These are phyloP conservation scores for Sciurus niger DNA, from an alignment of 2,113 vertebrate species.

Conservation along the genomic window DNA sequence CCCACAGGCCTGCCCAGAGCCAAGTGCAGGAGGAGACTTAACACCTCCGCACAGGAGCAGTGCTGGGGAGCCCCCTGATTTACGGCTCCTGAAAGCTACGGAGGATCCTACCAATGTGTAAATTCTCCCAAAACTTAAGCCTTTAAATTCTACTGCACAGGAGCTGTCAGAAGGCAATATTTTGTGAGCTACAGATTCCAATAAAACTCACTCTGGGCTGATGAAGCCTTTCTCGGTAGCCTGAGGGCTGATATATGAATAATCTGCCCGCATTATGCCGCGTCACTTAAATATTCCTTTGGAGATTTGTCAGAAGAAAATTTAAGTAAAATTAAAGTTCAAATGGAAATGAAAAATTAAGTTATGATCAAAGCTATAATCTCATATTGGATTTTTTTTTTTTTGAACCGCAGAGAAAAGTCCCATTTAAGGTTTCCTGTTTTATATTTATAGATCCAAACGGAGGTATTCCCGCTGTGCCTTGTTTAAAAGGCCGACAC, in stretches of 20 bases:
- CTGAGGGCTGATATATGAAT: slow-evolving; percentile 75
- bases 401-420: neutral
- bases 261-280: slow-evolving; percentile 71
- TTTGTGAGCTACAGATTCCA: slow-evolving; percentile 86
- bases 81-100: slow-evolving; percentile 59
- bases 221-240: slow-evolving; percentile 80
- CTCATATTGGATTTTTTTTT: slow-evolving; percentile 63
- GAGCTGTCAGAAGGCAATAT: slow-evolving; percentile 79
- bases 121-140: slow-evolving; percentile 73
- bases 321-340: slow-evolving; percentile 82
- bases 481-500: slow-evolving; percentile 63
- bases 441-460: slow-evolving; percentile 77
- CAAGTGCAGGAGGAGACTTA: neutral
- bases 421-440: slow-evolving; percentile 73
- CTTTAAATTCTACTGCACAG: slow-evolving; percentile 78
- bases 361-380: slow-evolving; percentile 80
- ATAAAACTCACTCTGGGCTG: slow-evolving; percentile 82
- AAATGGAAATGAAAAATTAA: slow-evolving; percentile 78
- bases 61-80: slow-evolving; percentile 2
- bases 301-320: slow-evolving; percentile 80
- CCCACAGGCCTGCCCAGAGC: neutral
- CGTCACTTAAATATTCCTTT: slow-evolving; percentile 61
- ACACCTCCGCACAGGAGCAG: neutral
- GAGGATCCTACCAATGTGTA: slow-evolving; percentile 72
- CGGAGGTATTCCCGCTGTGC: slow-evolving; percentile 38